A percentile compares a stretch with the other conserved stretches of the same genome.
Evolutionary conservation across 2,113 vertebrate species (phyloP).

Genomic region (Cryptomyrus ogoouensis): DNA sequence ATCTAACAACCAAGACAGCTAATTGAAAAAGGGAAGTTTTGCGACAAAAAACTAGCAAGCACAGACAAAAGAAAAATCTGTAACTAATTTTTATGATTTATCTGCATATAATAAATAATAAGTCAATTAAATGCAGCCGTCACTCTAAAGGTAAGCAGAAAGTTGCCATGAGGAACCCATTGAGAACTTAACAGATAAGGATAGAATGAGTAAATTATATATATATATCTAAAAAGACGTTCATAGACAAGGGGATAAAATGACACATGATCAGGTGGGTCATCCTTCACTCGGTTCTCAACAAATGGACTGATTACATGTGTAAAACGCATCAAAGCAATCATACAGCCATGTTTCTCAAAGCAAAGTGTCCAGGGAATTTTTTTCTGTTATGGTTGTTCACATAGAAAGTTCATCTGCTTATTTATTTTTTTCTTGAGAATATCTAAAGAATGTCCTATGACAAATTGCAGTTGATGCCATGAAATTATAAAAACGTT

Average conservation of each 20-base stretch:
- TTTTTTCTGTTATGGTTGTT: not conserved
- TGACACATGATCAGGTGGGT: not conserved
- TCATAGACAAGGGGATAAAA: not conserved
- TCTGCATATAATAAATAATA: not conserved
- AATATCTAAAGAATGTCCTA: not conserved
- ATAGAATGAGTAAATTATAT: not conserved
- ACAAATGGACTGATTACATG: not conserved
- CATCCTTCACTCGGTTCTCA: not conserved
- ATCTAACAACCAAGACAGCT: not conserved
- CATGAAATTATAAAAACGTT: not conserved
- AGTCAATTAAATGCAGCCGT: not conserved
- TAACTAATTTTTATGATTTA: not conserved
- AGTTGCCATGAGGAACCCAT: not conserved
- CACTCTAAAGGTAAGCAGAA: not conserved
- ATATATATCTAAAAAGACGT: not conserved
- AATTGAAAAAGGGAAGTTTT: not conserved
- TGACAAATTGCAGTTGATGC: not conserved
- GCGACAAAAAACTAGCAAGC: not conserved
- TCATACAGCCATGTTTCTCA: not conserved
- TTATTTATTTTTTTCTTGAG: not conserved
- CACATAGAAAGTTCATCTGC: constrained; percentile 19
- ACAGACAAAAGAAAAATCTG: not conserved
- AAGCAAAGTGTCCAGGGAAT: not conserved
- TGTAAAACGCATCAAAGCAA: not conserved
- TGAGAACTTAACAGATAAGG: not conserved